Evolutionary conservation across 1,140 invertebrate species (phyloP), one percentile per base, ranked within the genome.

Genomic region (Diachasmimorpha longicaudata): DNA sequence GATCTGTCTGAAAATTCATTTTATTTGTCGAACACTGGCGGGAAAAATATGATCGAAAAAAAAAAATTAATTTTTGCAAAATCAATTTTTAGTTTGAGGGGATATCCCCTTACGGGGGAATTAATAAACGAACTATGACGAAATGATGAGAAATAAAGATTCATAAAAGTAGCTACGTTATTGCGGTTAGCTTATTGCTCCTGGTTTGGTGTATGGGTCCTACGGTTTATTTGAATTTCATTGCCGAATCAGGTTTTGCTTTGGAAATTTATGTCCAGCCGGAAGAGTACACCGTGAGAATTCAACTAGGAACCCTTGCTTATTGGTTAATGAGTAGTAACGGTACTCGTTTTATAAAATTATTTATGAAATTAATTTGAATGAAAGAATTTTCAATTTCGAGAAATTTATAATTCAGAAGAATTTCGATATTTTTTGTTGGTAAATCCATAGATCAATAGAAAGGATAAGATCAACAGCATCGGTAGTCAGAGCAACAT

Each of bases 251-350:
- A 76, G 68, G 74, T 71, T 71, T 48, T 68, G 66, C 13, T 21
- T 52, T n/a, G 36, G n/a, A 25, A 66, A 71, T 76, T 46, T 71
- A 76, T 71, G 39, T 31, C 36, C 55, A 66, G 70, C 52, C 74
- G 69, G 69, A 76, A 71, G 39, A 73, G 37, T 44, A 37, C 23
- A 36, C 37, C 74, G 69, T 76, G 74, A 76, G 69, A 76, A 71
- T 71, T 46, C 58, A 16, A 42, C 68, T 44, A 48, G 19, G 67
- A 63, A 58, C 48, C 48, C n/a, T 52, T 52, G n/a, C 68, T 67
- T 55, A 36, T 75, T 23, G 46, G 55, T n/a, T 58, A 37, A 70
- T 70, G 21, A 44, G 39, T 21, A 63, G 36, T 23, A 39, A 66
- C 58, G 58, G 58, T n/a, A 58, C 16, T 58, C 14, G 13, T 58